Base-by-base conservation (phyloP, 2,113 vertebrate species). In the Phyllostomus discolor region DNA sequence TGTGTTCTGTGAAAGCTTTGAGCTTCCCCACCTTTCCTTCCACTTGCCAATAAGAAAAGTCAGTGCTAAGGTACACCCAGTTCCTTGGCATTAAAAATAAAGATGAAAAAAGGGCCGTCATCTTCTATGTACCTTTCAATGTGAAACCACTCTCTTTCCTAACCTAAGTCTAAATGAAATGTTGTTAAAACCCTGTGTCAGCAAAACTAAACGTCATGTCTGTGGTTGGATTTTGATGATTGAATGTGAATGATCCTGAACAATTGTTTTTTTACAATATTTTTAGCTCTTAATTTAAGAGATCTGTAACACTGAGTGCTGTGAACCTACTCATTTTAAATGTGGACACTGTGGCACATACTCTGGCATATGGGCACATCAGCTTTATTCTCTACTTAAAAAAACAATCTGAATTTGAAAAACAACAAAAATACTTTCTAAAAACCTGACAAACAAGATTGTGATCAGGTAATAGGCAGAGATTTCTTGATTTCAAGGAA, bases 141-240 rank as follows among this genome's bases (percentile, higher is more conserved):
- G 28, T 73, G 67, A 95, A 89, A n/a, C 8, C 62, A 64, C 62
- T 64, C 10, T 31, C 46, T 76, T 10, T 20, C 43, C 46, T 90
- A 72, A 83, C 11, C 10, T n/a, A 82, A 95, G 19, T 81, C 85
- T 94, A 83, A 48, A n/a, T 64, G 16, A 94, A 89, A 81, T 88
- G 19, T 5, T 69, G 19, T 83, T 94, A 54, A 33, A 72, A 5
- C 70, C 10, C 31, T 35, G 1, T 10, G 10, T 35, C 76, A 95
- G 41, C 5, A 67, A 67, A 79, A 88, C 31, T 73, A 75, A 95
- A 90, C 50, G 73, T 82, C 43, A 43, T 22, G 2, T 57, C 46
- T 81, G 6, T 35, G 22, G 10, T 33, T 88, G 26, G 79, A 69
- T 16, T 52, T 95, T 10, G 5, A 59, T 57, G 26, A 69, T 73